Evolutionary conservation across 1,140 invertebrate genomes (phyloP).

Genomic region (Lepidostoma basale): DNA sequence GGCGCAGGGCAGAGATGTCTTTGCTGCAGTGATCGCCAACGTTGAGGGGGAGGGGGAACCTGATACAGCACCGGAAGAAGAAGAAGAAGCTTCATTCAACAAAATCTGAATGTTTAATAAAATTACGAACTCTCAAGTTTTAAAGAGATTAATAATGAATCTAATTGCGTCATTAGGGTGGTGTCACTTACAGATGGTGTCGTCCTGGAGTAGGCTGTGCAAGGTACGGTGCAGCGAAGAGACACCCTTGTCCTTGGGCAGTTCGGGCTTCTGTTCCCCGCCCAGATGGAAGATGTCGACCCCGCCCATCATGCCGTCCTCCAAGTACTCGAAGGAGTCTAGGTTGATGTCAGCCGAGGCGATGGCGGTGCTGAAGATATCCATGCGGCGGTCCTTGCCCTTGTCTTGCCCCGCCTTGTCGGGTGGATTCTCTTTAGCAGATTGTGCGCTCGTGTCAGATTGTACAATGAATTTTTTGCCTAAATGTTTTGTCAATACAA

Average conservation of each 20-base stretch:
- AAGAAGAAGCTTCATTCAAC: no score
- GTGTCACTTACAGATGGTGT: no score
- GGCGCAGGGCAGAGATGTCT: no score
- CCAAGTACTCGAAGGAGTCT: conserved; percentile 60
- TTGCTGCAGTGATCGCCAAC: no score
- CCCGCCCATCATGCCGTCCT: conserved; percentile 55
- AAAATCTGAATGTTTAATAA: no score
- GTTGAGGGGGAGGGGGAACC: no score
- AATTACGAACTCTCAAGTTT: no score
- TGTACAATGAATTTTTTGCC: conserved; percentile 36
- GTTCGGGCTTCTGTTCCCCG: not conserved
- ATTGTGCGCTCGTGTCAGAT: conserved; percentile 23
- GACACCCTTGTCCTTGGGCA: not conserved
- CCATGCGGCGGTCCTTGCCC: conserved; percentile 49
- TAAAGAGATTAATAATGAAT: no score
- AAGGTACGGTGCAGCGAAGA: no score
- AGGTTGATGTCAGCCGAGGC: conserved; percentile 59
- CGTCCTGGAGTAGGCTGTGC: no score
- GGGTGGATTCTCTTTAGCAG: conserved; percentile 9
- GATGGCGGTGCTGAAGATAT: conserved; percentile 59
- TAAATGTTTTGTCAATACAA: conserved; percentile 48
- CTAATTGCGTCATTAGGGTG: no score
- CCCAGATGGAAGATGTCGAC: conserved; percentile 53
- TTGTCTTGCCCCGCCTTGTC: not conserved
- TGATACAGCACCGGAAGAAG: no score